Evolutionary conservation across 2,797 vertebrate species (phyloP).

Genomic region (Eremophila alpestris): DNA sequence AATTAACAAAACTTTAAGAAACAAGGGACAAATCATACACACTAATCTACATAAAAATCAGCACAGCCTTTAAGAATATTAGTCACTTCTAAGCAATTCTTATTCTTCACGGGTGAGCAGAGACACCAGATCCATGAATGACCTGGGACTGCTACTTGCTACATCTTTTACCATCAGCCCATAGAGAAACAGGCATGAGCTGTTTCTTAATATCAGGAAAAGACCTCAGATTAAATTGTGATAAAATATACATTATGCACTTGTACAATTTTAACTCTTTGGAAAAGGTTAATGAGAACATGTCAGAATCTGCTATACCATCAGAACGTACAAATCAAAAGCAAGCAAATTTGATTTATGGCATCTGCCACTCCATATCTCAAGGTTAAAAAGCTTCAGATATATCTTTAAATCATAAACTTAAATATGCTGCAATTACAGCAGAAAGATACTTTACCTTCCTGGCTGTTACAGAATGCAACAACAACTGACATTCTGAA

Average conservation of each 20-base stretch:
- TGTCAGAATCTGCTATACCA: constrained; percentile 66
- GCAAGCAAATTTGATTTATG: constrained; percentile 55
- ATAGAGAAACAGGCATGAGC: constrained; percentile 52
- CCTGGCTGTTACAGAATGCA: constrained; percentile 45
- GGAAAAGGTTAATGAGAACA: constrained; percentile 71
- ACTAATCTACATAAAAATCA: neutral
- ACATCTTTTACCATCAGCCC: constrained; percentile 62
- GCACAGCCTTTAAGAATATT: constrained; percentile 15
- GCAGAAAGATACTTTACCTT: constrained; percentile 56
- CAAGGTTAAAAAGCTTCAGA: constrained; percentile 64
- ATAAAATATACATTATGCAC: constrained; percentile 70
- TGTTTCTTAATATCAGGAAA: constrained; percentile 60
- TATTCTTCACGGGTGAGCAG: constrained; percentile 39
- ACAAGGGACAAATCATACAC: neutral
- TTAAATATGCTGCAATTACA: constrained; percentile 49
- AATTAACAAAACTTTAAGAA: constrained; percentile 3
- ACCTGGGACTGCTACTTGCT: constrained; percentile 59
- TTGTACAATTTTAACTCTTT: constrained; percentile 59
- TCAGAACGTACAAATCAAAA: constrained; percentile 53
- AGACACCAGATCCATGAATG: constrained; percentile 53
- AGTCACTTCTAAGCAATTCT: constrained; percentile 49
- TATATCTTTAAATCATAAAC: constrained; percentile 59
- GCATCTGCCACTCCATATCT: constrained; percentile 68
- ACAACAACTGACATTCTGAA: constrained; percentile 58
- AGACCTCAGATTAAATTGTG: constrained; percentile 53